phyloP scores from a whole-genome alignment of 2,797 vertebrate species.

The Geotrypetes seraphini region DNA sequence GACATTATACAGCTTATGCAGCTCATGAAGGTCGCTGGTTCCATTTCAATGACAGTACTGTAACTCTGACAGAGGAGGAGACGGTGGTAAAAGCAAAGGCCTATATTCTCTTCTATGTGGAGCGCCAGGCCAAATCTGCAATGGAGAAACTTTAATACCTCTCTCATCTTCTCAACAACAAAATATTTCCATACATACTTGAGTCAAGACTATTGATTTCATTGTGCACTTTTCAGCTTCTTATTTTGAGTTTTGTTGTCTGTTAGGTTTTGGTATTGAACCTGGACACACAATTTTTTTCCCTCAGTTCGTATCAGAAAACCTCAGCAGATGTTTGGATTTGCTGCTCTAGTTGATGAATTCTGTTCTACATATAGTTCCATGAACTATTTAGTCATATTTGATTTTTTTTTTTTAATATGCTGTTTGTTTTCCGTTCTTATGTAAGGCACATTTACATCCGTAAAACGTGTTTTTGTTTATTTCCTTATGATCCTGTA shows the following conservation, averaged over 20 bases:
- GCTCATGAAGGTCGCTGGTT: slow-evolving; percentile 85
- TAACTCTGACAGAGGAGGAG: slow-evolving; percentile 84
- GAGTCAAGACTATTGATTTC: slow-evolving; percentile 61
- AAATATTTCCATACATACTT: slow-evolving; percentile 61
- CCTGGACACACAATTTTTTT: slow-evolving; percentile 47
- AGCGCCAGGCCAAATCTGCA: slow-evolving; percentile 57
- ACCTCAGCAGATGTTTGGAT: slow-evolving; percentile 61
- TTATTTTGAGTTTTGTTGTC: slow-evolving; percentile 54
- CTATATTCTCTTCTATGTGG: slow-evolving; percentile 95
- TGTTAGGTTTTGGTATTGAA: slow-evolving; percentile 54
- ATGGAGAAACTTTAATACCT: slow-evolving; percentile 65
- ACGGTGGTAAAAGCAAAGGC: slow-evolving; percentile 91
- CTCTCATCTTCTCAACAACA: slow-evolving; percentile 37
- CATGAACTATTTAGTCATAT: slow-evolving; percentile 44
- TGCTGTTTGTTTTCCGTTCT: slow-evolving; percentile 51
- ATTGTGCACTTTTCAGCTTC: slow-evolving; percentile 64
- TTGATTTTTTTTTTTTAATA: slow-evolving; percentile 53
- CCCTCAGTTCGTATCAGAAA: slow-evolving; percentile 52
- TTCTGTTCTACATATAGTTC: slow-evolving; percentile 57
- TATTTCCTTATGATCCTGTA: slow-evolving; percentile 10
- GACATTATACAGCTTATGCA: slow-evolving; percentile 94
- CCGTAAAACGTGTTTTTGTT: slow-evolving; percentile 31
- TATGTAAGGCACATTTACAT: slow-evolving; percentile 54
- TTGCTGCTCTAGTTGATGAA: slow-evolving; percentile 76
- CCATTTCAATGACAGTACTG: slow-evolving; percentile 98